These are phyloP conservation scores for Drymodes brunneopygia DNA, from an alignment of 2,113 vertebrate species.

Conservation along the genomic window DNA sequence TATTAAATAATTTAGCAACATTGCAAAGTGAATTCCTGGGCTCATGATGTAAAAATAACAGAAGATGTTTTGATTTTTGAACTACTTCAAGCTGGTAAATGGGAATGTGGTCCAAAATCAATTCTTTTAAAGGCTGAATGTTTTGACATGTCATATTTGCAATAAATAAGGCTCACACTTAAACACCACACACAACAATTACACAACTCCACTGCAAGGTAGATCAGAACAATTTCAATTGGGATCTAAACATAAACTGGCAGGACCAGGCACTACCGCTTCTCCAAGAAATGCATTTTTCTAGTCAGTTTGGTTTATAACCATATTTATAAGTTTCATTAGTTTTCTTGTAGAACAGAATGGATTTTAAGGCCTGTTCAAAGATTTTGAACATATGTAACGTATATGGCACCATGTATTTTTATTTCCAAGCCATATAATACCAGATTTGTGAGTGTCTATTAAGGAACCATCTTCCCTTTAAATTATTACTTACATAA, in stretches of 20 bases:
- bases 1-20: not conserved
- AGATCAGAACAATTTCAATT: not conserved
- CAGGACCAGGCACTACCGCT: not conserved
- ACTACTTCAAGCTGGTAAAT: not conserved
- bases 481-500: not conserved
- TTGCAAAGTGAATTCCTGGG: not conserved
- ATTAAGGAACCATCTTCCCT: not conserved
- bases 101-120: not conserved
- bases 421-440: not conserved
- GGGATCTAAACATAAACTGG: not conserved
- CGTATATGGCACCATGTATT: not conserved
- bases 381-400: not conserved
- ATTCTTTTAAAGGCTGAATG: not conserved
- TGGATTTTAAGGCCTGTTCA: not conserved
- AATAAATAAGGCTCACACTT: not conserved
- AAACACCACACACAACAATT: not conserved
- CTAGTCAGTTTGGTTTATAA: not conserved
- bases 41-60: not conserved
- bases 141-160: not conserved
- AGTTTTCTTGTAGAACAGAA: not conserved
- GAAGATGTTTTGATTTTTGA: not conserved
- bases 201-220: not conserved
- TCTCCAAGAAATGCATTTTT: not conserved
- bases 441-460: not conserved
- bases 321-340: not conserved